Evolutionary conservation across 2,797 vertebrate species (phyloP).

Genomic region (Acridotheres tristis): DNA sequence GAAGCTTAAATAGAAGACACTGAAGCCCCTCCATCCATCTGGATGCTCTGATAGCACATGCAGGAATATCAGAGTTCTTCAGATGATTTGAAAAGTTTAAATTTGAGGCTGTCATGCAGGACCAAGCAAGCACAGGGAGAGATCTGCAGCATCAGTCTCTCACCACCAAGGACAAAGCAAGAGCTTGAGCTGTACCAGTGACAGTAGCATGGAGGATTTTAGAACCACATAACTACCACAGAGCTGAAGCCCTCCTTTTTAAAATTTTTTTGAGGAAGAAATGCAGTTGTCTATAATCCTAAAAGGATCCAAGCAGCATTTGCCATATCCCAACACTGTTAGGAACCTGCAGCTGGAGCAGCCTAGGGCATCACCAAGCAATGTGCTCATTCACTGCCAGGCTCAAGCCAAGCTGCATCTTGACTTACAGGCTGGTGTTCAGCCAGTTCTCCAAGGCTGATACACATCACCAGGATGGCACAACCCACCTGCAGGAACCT

Average conservation of each 20-base stretch:
- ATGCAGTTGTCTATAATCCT: not conserved
- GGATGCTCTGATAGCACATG: not conserved
- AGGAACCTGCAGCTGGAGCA: not conserved
- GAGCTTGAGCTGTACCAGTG: not conserved
- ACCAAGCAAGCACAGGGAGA: not conserved
- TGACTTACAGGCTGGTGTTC: not conserved
- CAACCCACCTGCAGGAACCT: not conserved
- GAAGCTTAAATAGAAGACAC: not conserved
- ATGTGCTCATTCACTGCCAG: not conserved
- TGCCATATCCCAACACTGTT: fast-evolving
- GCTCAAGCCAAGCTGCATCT: not conserved
- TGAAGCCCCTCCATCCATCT: not conserved
- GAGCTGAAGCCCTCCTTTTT: fast-evolving
- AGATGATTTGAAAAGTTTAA: not conserved
- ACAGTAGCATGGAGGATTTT: not conserved
- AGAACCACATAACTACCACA: not conserved
- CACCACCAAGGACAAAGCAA: fast-evolving
- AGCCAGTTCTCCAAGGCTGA: not conserved
- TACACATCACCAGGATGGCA: not conserved
- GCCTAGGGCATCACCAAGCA: not conserved
- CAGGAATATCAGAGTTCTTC: not conserved
- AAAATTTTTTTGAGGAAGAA: not conserved
- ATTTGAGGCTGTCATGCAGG: not conserved
- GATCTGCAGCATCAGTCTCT: not conserved
- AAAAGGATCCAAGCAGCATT: not conserved